Evolutionary conservation across 2,888 invertebrate genomes (phyloP), one percentile per base, ranked within the genome.

Genomic region (Caradrina clavipalpis): DNA sequence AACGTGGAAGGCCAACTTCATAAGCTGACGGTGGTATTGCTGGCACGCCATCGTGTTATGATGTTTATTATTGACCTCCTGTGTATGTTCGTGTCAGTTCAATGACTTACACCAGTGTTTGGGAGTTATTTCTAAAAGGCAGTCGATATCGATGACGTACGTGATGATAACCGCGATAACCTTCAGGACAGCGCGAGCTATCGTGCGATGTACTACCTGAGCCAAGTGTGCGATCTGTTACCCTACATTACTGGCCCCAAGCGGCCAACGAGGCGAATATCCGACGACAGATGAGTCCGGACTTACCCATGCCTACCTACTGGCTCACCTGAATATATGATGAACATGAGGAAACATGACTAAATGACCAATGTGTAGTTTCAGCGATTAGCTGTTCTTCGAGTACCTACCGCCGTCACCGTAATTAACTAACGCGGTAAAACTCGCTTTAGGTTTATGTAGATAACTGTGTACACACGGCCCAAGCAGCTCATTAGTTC

Each of bases 71-170:
- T 42, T 1, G 31, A 35, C 26, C 42, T 21, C 15, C 4, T 11
- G 15, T n/a, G 13, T 21, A 13, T 17, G 6, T 0, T 39, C 17
- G 17, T 35, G 51, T 10, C 51, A n/a, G 63, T 51, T 31, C 51
- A 42, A 66, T 45, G 42, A 53, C 45, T 53, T 15, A 45, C 64
- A 45, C 45, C 31, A n/a, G 15, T 45, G 10, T 45, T 21, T 45
- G 0, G 22, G 35, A 68, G 22, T 57, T 56, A 57, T 51, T 45
- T 69, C 35, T 45, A 45, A 57, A 57, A 69, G 22, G 45, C 56
- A 51, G 51, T 19, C 15, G 56, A 35, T 69, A 59, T 39, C 45
- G 47, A 53, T n/a, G 3, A 63, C 2, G 13, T n/a, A 3, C 2
- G 13, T 63, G 13, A 45, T 57, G 56, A 57, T 45, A 42, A 0